Evolutionary conservation across 2,888 invertebrate species (phyloP).

Genomic region (Linnaemya tessellans): DNA sequence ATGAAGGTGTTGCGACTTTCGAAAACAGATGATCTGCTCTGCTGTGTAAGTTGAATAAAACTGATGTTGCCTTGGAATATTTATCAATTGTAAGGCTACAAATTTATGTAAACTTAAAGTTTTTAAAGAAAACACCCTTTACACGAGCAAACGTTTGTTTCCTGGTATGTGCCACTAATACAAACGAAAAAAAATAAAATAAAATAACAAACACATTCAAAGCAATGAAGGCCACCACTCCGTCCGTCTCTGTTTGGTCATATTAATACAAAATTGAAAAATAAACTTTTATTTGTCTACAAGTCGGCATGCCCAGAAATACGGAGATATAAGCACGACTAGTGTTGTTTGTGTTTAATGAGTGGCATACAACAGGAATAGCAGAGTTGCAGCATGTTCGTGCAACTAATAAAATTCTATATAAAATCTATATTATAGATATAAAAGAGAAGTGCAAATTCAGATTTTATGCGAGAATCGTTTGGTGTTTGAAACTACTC

Average conservation of each 20-base stretch:
- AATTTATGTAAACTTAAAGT: no score
- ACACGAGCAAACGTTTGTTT: neutral
- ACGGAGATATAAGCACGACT: constrained; percentile 26
- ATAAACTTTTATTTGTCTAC: constrained; percentile 2
- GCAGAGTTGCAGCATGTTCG: neutral
- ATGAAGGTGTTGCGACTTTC: no score
- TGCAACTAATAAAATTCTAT: neutral
- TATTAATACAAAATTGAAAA: constrained; percentile 21
- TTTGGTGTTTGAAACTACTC: constrained; percentile 7
- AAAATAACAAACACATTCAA: constrained; percentile 43
- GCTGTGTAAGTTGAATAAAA: no score
- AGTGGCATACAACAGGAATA: neutral
- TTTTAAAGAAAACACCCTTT: neutral
- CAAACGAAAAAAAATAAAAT: neutral
- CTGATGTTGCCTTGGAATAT: no score
- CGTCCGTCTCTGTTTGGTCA: constrained; percentile 40
- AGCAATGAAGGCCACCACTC: constrained; percentile 54
- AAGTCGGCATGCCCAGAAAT: constrained; percentile 2
- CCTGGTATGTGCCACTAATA: constrained; percentile 5
- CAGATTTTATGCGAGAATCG: constrained; percentile 28
- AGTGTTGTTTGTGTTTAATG: constrained; percentile 16
- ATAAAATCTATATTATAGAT: neutral
- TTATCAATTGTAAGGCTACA: no score
- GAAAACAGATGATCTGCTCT: no score
- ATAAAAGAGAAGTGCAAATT: neutral